These are phyloP conservation scores for Cremastinae sp. DNA, from an alignment of 2,888 invertebrate genomes.

Conservation along the genomic window DNA sequence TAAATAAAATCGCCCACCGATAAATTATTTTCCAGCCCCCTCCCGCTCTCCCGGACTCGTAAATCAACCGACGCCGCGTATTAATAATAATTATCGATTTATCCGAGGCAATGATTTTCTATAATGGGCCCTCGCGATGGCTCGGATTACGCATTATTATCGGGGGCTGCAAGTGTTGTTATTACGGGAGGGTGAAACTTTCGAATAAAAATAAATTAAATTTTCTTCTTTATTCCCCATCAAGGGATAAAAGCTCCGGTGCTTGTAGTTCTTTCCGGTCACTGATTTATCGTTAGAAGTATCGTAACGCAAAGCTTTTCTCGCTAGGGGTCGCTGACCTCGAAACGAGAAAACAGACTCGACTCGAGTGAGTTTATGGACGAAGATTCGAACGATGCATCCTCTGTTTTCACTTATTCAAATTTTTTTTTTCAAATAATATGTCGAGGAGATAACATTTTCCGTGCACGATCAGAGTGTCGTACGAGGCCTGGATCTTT, in stretches of 20 bases:
- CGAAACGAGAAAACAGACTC: no score
- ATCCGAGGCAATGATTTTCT: conserved; percentile 29
- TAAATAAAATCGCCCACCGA: conserved; percentile 62
- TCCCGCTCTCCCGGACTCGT: conserved; percentile 57
- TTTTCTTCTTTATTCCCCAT: background rate
- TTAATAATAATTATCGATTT: conserved; percentile 56
- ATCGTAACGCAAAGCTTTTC: no score
- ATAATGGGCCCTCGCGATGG: conserved; percentile 50
- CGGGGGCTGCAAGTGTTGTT: conserved; percentile 30
- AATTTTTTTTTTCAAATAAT: background rate
- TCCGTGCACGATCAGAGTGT: conserved; percentile 48
- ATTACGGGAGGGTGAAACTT: background rate
- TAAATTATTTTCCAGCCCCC: conserved; percentile 52
- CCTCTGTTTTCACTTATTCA: no score
- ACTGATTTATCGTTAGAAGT: no score
- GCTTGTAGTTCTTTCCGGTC: no score
- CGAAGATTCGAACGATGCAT: no score
- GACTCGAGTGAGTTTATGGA: no score
- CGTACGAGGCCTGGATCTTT: conserved; percentile 65
- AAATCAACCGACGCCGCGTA: conserved; percentile 63
- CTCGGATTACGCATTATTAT: conserved; percentile 41
- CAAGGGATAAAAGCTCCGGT: conserved; percentile 6
- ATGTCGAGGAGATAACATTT: background rate
- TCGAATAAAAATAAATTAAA: background rate
- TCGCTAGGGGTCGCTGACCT: no score